These are phyloP conservation scores for Xenopus laevis DNA, from an alignment of 2,113 vertebrate species.

Conservation along the genomic window DNA sequence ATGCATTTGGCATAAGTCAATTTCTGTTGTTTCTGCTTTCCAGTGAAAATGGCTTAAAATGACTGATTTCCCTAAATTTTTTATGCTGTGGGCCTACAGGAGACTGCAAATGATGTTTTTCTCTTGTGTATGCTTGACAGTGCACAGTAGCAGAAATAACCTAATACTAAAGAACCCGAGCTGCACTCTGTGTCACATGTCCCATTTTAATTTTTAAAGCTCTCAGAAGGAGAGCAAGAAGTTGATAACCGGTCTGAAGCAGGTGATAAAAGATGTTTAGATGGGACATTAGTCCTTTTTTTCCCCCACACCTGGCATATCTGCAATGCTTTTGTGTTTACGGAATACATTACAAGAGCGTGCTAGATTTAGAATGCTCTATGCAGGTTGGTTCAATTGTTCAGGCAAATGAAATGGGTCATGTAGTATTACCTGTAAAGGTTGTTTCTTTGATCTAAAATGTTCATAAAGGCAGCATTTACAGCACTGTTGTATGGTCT, in stretches of 20 bases:
- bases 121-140: slow-evolving; percentile 80
- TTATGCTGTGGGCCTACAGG: slow-evolving; percentile 87
- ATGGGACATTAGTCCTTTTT: slow-evolving; percentile 73
- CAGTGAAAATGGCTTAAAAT: slow-evolving; percentile 97
- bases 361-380: slow-evolving; percentile 1
- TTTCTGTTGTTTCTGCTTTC: slow-evolving; percentile 90
- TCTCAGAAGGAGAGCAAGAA: slow-evolving; percentile 78
- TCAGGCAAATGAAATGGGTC: too few species aligned
- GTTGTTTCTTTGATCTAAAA: too few species aligned
- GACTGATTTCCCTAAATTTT: slow-evolving; percentile 93
- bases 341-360: slow-evolving; percentile 36
- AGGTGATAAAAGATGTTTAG: slow-evolving; percentile 90
- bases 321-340: slow-evolving; percentile 46
- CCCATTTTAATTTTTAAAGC: slow-evolving; percentile 83
- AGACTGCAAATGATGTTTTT: slow-evolving; percentile 84
- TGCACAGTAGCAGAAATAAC: slow-evolving; percentile 91
- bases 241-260: slow-evolving; percentile 87
- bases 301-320: slow-evolving; percentile 66
- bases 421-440: too few species aligned
- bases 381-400: too few species aligned
- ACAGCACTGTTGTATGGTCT: too few species aligned
- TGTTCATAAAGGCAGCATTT: too few species aligned
- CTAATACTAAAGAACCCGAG: slow-evolving; percentile 83
- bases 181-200: slow-evolving; percentile 75
- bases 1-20: slow-evolving; percentile 99